Conservation (phyloP, 2,113 vertebrate species). For the Cryptotis parvus region DNA sequence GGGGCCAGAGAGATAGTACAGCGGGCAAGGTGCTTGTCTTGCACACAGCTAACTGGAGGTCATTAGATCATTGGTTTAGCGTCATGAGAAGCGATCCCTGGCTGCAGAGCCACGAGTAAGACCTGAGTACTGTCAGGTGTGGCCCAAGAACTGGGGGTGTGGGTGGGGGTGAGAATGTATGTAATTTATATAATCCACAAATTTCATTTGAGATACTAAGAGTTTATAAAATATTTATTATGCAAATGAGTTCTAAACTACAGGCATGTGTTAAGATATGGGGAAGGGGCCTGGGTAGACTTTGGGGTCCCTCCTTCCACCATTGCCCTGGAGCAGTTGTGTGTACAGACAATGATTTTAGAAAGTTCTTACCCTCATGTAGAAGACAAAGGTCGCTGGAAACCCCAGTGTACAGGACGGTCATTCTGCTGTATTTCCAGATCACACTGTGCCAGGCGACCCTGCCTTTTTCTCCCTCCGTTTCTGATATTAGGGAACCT, state of each 20-base stretch:
- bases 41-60: too few species aligned
- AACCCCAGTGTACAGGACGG: background rate
- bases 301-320: background rate
- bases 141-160: too few species aligned
- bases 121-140: too few species aligned
- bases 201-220: slow-evolving; percentile 10
- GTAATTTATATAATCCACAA: background rate
- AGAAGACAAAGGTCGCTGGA: background rate
- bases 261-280: background rate
- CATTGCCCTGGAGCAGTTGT: background rate
- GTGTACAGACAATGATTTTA: slow-evolving; percentile 27
- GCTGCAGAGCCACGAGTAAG: too few species aligned
- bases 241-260: background rate
- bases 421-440: background rate
- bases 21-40: too few species aligned
- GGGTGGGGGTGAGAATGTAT: too few species aligned
- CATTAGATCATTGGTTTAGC: too few species aligned
- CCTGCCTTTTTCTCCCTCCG: background rate
- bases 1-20: too few species aligned
- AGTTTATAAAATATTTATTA: slow-evolving; percentile 39
- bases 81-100: too few species aligned
- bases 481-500: background rate
- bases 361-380: background rate
- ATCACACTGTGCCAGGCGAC: background rate
- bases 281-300: background rate